Conservation (phyloP, 64 coral and sea anemone genomes). For the Montipora foliosa region DNA sequence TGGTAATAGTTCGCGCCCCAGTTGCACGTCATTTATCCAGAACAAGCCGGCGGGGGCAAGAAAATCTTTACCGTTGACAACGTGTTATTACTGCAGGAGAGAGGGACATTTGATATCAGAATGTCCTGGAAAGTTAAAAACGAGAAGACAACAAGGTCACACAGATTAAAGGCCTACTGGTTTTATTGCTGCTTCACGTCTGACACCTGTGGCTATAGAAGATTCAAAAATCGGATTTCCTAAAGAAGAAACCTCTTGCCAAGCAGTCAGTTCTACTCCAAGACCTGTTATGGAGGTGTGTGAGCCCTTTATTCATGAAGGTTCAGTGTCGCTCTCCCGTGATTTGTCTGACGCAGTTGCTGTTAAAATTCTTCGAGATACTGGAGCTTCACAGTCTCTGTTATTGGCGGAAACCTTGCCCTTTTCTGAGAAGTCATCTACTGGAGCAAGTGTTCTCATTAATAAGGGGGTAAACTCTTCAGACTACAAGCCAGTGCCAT, state of each 20-base stretch:
- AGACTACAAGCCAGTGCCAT: too few relatives aligned
- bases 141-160: conserved; percentile 18
- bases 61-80: conserved; percentile 51
- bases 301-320: conserved; percentile 40
- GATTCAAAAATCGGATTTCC: neutral
- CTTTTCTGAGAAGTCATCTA: too few relatives aligned
- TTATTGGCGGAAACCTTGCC: too few relatives aligned
- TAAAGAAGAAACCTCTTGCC: neutral
- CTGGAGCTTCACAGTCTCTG: conserved; percentile 34
- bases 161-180: conserved; percentile 48
- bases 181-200: conserved; percentile 36
- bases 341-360: too few relatives aligned
- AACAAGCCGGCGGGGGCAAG: neutral
- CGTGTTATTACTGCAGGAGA: conserved; percentile 65
- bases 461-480: too few relatives aligned
- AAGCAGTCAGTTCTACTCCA: neutral
- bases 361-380: conserved; percentile 75
- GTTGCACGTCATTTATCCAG: too few relatives aligned
- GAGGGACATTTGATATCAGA: neutral
- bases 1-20: too few relatives aligned
- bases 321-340: too few relatives aligned
- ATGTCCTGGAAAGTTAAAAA: neutral
- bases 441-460: too few relatives aligned
- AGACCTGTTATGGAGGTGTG: conserved; percentile 64
- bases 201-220: neutral